Conservation (phyloP, 2,888 invertebrate genomes). For the Clusia tigrina region DNA sequence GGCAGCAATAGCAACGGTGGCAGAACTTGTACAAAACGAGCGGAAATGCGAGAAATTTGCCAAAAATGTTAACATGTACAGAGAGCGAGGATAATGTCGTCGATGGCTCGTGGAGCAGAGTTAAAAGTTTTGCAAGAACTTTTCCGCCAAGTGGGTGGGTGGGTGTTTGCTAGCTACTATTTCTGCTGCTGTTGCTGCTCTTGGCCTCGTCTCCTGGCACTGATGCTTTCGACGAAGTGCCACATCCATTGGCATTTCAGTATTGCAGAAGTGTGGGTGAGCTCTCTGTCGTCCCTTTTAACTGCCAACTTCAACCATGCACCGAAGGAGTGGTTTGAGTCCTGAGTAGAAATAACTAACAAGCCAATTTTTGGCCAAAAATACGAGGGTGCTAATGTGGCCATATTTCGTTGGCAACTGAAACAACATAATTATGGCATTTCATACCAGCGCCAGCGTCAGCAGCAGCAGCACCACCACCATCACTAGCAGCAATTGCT, state of each 20-base stretch:
- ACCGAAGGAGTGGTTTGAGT: too few species aligned
- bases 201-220: too few species aligned
- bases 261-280: background rate
- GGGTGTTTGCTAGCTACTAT: background rate
- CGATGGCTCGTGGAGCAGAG: background rate
- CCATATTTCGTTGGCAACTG: slow-evolving; percentile 55
- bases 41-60: slow-evolving; percentile 6
- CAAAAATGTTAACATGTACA: background rate
- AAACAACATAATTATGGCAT: slow-evolving; percentile 53
- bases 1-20: slow-evolving; percentile 17
- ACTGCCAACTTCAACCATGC: too few species aligned
- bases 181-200: background rate
- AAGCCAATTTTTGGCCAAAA: slow-evolving; percentile 59
- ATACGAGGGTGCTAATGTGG: slow-evolving; percentile 59
- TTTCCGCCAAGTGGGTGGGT: background rate
- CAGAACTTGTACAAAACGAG: slow-evolving; percentile 7
- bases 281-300: background rate
- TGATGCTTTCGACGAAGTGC: background rate
- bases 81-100: background rate
- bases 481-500: background rate
- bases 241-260: background rate
- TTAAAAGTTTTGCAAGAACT: slow-evolving; percentile 1
- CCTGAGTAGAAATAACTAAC: slow-evolving; percentile 42
- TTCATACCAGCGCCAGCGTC: slow-evolving; percentile 29
- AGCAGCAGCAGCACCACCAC: slow-evolving; percentile 20